These are phyloP conservation scores for Pungitius pungitius DNA, from an alignment of 2,113 vertebrate species.

Conservation along the genomic window DNA sequence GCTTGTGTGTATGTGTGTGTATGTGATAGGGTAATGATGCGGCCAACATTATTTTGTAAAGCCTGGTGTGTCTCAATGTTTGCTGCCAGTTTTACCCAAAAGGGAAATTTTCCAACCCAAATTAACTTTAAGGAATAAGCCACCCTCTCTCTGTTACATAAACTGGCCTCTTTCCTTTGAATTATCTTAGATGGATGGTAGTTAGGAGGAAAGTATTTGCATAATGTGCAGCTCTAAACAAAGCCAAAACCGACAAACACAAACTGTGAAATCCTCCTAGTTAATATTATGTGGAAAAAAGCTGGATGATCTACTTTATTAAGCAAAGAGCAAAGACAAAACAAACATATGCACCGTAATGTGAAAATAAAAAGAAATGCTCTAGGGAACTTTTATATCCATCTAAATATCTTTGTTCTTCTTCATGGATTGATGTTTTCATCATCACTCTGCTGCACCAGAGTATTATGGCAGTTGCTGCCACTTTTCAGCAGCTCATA, in stretches of 20 bases:
- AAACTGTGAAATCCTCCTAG: slow-evolving; percentile 12
- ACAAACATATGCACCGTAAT: background rate
- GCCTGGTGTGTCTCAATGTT: slow-evolving; percentile 51
- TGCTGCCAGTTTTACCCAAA: slow-evolving; percentile 38
- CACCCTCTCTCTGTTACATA: slow-evolving; percentile 24
- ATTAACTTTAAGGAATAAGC: slow-evolving; percentile 47
- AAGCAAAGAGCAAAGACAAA: background rate
- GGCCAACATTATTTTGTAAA: slow-evolving; percentile 50
- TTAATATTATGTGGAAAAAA: slow-evolving; percentile 17
- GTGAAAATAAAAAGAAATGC: background rate
- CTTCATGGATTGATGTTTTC: slow-evolving; percentile 3
- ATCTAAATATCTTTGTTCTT: slow-evolving; percentile 7
- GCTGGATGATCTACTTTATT: background rate
- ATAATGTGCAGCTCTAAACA: slow-evolving; percentile 12
- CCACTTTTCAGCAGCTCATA: slow-evolving; percentile 11
- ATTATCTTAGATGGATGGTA: slow-evolving; percentile 28
- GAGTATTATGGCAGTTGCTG: background rate
- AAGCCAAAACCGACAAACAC: slow-evolving; percentile 3
- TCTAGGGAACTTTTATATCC: background rate
- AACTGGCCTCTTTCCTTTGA: slow-evolving; percentile 30
- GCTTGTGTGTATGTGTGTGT: background rate
- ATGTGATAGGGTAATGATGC: slow-evolving; percentile 45
- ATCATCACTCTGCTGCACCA: background rate
- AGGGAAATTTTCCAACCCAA: slow-evolving; percentile 37
- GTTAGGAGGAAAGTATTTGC: slow-evolving; percentile 17